Evolutionary conservation across 2,113 vertebrate species (phyloP).

Genomic region (Tupaia chinensis): DNA sequence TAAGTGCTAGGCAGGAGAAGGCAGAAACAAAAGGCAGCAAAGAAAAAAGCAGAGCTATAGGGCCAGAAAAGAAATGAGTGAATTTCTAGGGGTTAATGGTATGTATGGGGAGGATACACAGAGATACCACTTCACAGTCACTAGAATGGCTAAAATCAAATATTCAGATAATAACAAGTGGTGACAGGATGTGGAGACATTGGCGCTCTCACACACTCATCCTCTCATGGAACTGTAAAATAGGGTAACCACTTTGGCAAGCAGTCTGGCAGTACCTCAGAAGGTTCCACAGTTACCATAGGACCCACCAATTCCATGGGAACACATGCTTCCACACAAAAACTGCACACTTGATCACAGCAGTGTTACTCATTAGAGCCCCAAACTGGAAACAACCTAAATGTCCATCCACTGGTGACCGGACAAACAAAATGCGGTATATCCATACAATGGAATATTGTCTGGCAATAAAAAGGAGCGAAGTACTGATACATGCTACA

Average conservation of each 20-base stretch:
- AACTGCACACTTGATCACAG: background rate
- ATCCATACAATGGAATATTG: background rate
- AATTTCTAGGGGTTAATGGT: background rate
- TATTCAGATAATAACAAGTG: background rate
- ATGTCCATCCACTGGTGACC: background rate
- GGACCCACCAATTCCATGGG: background rate
- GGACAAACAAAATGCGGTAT: background rate
- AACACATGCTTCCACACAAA: background rate
- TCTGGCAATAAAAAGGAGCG: background rate
- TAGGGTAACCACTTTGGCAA: background rate
- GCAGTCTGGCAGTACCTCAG: background rate
- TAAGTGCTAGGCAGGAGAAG: background rate
- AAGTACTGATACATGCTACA: background rate
- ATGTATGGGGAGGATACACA: accelerated
- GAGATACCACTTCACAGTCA: background rate
- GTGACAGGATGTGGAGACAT: background rate
- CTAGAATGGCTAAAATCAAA: background rate
- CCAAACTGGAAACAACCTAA: background rate
- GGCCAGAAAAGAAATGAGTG: background rate
- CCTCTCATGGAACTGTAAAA: background rate
- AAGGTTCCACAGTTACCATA: background rate
- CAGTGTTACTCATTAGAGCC: background rate
- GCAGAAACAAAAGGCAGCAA: background rate
- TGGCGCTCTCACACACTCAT: background rate
- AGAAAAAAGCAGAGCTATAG: background rate